Percentiles rank a stretch among this genome's conserved stretches.
Evolutionary conservation across 2,797 vertebrate genomes (phyloP).

Genomic region (Galago senegalensis): DNA sequence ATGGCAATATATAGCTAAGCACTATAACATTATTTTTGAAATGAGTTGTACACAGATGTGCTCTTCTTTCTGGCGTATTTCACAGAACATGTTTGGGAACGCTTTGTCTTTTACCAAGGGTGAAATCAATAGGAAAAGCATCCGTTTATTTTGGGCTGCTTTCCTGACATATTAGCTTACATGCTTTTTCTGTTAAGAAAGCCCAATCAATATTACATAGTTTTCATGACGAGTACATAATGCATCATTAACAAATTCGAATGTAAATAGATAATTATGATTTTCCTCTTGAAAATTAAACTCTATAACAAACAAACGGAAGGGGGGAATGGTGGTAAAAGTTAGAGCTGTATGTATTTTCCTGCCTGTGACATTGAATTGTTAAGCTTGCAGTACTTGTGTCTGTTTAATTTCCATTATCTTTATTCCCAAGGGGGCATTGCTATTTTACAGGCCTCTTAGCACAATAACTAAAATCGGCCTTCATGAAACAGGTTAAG

Average conservation of each 20-base stretch:
- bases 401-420: slow-evolving; percentile 87
- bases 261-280: slow-evolving; percentile 62
- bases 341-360: slow-evolving; percentile 64
- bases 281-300: slow-evolving; percentile 65
- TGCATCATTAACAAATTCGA: slow-evolving; percentile 73
- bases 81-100: slow-evolving; percentile 46
- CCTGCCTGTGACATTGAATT: slow-evolving; percentile 79
- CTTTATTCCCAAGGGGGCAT: slow-evolving; percentile 75
- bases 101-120: slow-evolving; percentile 60
- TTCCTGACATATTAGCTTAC: slow-evolving; percentile 42
- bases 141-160: slow-evolving; percentile 8
- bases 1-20: not conserved
- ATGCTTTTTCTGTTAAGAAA: slow-evolving; percentile 60
- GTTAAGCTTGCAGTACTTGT: slow-evolving; percentile 76
- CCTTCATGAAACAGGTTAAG: slow-evolving; percentile 85
- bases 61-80: not conserved
- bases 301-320: not conserved
- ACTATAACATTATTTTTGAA: slow-evolving; percentile 32
- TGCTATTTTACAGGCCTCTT: slow-evolving; percentile 80
- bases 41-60: not conserved
- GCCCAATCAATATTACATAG: slow-evolving; percentile 49
- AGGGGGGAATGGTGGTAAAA: slow-evolving; percentile 57
- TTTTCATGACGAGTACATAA: slow-evolving; percentile 64
- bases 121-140: slow-evolving; percentile 76
- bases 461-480: slow-evolving; percentile 86